Evolutionary conservation across 2,888 invertebrate species (phyloP), one percentile per base, ranked within the genome.

Genomic region (Cordilura impudica): DNA sequence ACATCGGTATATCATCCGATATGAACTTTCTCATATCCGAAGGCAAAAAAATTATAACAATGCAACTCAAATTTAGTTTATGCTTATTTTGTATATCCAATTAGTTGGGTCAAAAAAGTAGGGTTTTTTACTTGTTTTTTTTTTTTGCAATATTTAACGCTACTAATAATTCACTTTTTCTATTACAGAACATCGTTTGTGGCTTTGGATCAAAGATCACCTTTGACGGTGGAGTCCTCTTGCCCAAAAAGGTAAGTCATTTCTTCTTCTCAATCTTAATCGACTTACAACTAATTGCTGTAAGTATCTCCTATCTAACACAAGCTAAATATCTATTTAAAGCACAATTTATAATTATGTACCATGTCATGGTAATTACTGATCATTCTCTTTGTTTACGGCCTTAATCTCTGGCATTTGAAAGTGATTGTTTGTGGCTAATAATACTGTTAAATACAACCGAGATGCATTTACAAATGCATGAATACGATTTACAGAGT

Each of bases 211-310:
- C 89, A 89, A 87, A 87, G 89, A 87, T 88, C 88, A 84, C 86
- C 90, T 84, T 87, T 89, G 88, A 88, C 88, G 87, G 90, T 89
- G 90, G 89, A 89, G 86, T 87, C 89, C 83, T 88, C 88, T 86
- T 89, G 90, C 84, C 88, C 89, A 84, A 89, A 89, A 86, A 87
- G 89, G 89, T 89, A 75, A 86, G 87, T 84, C 12, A 12, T 31
- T 31, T 8, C n/a, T 45, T 29, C 18, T 8, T 66, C 49, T 63
- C 43, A 45, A 10, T 51, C 21, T 43, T 53, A 26, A 6, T 49
- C 8, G 6, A 19, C n/a, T 16, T 45, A 16, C 4, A 54, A 16
- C 16, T 21, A 19, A 56, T 26, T 35, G 10, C 14, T 47, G 29
- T 29, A 29, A 45, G 16, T 35, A 16, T 31, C 8, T 31, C 7